These are phyloP conservation scores for Platycheirus albimanus DNA, from an alignment of 2,888 invertebrate genomes.

Conservation along the genomic window DNA sequence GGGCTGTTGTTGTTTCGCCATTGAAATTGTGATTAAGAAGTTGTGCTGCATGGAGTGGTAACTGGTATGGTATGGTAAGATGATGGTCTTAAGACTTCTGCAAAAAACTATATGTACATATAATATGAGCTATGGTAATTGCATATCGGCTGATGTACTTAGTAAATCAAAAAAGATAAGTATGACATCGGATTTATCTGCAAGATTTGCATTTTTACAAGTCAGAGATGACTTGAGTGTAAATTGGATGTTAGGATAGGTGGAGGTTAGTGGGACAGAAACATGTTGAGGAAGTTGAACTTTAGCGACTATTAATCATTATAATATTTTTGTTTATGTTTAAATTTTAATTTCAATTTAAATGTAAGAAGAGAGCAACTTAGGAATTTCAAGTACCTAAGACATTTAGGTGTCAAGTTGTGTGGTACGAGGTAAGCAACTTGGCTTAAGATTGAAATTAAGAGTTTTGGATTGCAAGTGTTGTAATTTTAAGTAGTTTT, in stretches of 20 bases:
- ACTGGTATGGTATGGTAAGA: background rate
- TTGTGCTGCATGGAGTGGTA: background rate
- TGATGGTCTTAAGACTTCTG: conserved; percentile 26
- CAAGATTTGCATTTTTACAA: conserved; percentile 51
- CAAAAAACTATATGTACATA: conserved; percentile 1
- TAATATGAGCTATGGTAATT: conserved; percentile 65
- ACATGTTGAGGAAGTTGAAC: conserved; percentile 72
- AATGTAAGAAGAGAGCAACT: conserved; percentile 13
- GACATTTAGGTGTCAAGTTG: conserved; percentile 42
- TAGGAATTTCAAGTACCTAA: conserved; percentile 47
- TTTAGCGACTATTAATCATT: conserved; percentile 68
- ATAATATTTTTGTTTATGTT: conserved; percentile 40
- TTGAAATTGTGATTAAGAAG: conserved; percentile 41
- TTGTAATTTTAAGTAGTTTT: conserved; percentile 7
- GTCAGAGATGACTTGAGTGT: conserved; percentile 60
- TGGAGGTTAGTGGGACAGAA: conserved; percentile 69
- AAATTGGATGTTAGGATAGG: conserved; percentile 69
- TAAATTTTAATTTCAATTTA: background rate
- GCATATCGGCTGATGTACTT: conserved; percentile 64
- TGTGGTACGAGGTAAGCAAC: conserved; percentile 13
- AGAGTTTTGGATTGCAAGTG: conserved; percentile 11
- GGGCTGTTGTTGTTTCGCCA: conserved; percentile 41
- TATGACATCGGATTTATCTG: conserved; percentile 55
- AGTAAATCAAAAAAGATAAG: conserved; percentile 64
- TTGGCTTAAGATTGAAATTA: conserved; percentile 21